Percentiles rank a stretch among this genome's conserved stretches.
These are phyloP conservation scores for Microcebus murinus DNA, from an alignment of 2,113 vertebrate genomes.

Conservation along the genomic window DNA sequence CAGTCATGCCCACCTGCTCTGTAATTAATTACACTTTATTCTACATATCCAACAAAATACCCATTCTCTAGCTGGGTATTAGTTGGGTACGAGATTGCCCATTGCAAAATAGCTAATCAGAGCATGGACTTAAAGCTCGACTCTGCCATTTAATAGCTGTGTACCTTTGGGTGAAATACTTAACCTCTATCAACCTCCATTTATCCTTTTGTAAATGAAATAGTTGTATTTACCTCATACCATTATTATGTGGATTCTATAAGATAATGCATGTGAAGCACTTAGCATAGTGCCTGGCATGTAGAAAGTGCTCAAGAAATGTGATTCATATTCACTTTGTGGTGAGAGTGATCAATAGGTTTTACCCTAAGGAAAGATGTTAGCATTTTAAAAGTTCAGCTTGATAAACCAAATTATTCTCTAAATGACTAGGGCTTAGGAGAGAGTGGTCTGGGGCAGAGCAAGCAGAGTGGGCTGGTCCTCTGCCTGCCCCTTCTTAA, in stretches of 20 bases:
- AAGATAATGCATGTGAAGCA: conserved; percentile 48
- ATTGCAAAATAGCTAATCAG: neutral
- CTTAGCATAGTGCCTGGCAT: neutral
- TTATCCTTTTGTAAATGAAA: conserved; percentile 21
- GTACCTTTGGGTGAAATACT: conserved; percentile 38
- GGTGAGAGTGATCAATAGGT: conserved; percentile 33
- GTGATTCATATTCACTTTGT: conserved; percentile 55
- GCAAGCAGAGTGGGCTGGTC: neutral
- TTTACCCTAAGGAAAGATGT: conserved; percentile 44
- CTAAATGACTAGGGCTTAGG: neutral
- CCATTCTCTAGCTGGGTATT: neutral
- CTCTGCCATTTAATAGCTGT: neutral
- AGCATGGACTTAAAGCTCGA: neutral
- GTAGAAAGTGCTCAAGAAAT: conserved; percentile 13
- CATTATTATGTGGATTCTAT: neutral
- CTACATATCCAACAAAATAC: neutral
- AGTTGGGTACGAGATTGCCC: neutral
- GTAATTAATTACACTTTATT: neutral
- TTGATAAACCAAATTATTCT: conserved; percentile 50
- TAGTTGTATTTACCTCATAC: conserved; percentile 12
- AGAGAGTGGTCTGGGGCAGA: neutral
- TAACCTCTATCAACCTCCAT: conserved; percentile 29
- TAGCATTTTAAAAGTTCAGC: conserved; percentile 8
- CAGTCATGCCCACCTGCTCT: neutral
- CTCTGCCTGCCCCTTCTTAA: neutral